phyloP scores from a whole-genome alignment of 2,797 vertebrate species.

The Pangasius mekongensis region DNA sequence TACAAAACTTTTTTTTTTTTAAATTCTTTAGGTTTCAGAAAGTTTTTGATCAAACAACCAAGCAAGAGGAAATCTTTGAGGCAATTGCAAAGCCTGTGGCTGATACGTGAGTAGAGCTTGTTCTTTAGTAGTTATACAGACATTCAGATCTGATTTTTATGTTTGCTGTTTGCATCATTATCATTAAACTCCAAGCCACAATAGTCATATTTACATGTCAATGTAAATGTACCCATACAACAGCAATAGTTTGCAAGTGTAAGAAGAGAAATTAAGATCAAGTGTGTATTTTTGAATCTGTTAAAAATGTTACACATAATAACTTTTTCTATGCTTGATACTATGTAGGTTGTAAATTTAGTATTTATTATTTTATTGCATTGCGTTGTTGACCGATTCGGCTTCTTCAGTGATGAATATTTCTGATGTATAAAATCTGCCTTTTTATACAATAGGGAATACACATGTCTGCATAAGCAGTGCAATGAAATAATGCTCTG shows the following conservation, averaged over 20 bases:
- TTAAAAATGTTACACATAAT: background rate
- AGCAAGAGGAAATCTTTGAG: slow-evolving; percentile 94
- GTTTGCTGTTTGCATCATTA: background rate
- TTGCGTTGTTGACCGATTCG: background rate
- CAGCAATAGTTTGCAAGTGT: background rate
- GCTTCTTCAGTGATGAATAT: background rate
- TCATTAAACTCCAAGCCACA: background rate
- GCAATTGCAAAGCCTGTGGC: slow-evolving; percentile 91
- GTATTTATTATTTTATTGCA: background rate
- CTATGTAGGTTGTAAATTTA: background rate
- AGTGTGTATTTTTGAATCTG: background rate
- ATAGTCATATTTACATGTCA: background rate
- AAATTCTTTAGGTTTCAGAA: slow-evolving; percentile 85
- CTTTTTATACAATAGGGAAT: background rate
- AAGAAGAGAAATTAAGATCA: background rate
- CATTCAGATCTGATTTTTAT: background rate
- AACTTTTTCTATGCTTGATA: background rate
- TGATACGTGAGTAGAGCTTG: slow-evolving; percentile 83
- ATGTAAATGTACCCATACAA: background rate
- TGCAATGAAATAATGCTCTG: background rate
- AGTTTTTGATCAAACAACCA: slow-evolving; percentile 88
- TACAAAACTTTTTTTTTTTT: background rate
- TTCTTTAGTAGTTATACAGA: background rate
- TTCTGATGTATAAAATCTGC: background rate
- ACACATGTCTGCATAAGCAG: background rate